Conservation (phyloP, 2,113 vertebrate species). For the Upupa epops region DNA sequence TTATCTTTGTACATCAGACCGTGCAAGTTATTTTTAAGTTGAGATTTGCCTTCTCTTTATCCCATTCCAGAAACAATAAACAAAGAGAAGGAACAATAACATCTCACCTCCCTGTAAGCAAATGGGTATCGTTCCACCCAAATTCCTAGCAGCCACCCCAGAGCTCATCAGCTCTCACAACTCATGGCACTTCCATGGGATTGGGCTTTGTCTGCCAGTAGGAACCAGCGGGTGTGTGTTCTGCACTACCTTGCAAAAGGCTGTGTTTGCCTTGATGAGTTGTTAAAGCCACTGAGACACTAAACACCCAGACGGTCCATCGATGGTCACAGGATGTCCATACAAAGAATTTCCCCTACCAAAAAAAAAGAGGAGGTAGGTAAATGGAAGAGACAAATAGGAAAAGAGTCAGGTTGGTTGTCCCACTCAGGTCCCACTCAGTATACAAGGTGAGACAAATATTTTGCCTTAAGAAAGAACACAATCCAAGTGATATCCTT, state of each 20-base stretch:
- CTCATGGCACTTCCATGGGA: neutral
- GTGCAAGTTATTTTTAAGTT: constrained; percentile 22
- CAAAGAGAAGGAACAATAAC: constrained; percentile 34
- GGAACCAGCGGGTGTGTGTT: neutral
- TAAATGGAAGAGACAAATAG: neutral
- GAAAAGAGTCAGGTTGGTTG: neutral
- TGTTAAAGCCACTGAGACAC: neutral
- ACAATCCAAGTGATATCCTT: neutral
- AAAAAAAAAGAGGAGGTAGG: neutral
- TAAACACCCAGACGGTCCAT: neutral
- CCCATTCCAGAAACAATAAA: constrained; percentile 56
- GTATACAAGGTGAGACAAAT: neutral
- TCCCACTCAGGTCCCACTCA: no score
- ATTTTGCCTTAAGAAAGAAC: neutral
- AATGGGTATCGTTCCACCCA: neutral
- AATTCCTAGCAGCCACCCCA: constrained; percentile 9
- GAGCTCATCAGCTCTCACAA: neutral
- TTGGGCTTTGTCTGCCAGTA: neutral
- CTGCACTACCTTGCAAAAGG: neutral
- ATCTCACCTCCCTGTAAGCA: constrained; percentile 10
- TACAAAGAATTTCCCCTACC: neutral
- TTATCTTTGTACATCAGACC: constrained; percentile 45
- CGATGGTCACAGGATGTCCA: neutral
- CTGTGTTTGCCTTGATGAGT: neutral
- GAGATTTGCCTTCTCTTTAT: constrained; percentile 44